phyloP scores from a whole-genome alignment of 2,888 invertebrate species.

The Diplazon laetatorius region DNA sequence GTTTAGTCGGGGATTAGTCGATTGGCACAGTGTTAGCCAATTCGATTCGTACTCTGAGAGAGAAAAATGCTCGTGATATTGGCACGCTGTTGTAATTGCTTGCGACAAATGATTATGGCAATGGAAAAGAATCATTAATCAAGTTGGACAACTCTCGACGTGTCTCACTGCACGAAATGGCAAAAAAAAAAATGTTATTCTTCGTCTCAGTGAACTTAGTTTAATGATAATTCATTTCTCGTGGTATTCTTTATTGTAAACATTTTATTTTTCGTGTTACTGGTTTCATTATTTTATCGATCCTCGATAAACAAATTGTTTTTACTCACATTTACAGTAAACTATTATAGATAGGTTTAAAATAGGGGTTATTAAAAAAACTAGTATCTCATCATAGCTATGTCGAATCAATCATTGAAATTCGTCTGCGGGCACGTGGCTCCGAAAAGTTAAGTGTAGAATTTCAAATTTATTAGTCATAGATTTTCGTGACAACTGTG shows the following conservation, averaged over 20 bases:
- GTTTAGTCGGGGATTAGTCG: slow-evolving; percentile 35
- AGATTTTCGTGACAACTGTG: slow-evolving; percentile 39
- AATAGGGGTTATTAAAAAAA: background rate
- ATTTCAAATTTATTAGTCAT: slow-evolving; percentile 45
- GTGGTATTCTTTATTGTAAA: too few relatives aligned
- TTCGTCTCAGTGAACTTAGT: too few relatives aligned
- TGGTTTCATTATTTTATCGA: background rate
- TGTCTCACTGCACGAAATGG: background rate
- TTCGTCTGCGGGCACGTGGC: background rate
- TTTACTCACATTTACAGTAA: too few relatives aligned
- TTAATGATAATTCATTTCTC: too few relatives aligned
- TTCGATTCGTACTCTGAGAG: slow-evolving; percentile 50
- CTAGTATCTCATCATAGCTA: background rate
- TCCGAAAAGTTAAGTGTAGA: slow-evolving; percentile 20
- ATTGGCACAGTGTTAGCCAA: slow-evolving; percentile 29
- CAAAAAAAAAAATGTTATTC: background rate
- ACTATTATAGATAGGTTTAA: too few relatives aligned
- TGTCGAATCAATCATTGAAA: slow-evolving; percentile 45
- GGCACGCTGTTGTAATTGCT: slow-evolving; percentile 39
- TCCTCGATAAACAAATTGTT: too few relatives aligned
- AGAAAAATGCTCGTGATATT: slow-evolving; percentile 44
- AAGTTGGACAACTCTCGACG: background rate
- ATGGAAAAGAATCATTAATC: slow-evolving; percentile 56
- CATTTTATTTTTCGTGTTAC: too few relatives aligned
- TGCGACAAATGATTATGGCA: slow-evolving; percentile 35